Conservation (phyloP, 2,113 vertebrate species). For the Nycticorax nycticorax region DNA sequence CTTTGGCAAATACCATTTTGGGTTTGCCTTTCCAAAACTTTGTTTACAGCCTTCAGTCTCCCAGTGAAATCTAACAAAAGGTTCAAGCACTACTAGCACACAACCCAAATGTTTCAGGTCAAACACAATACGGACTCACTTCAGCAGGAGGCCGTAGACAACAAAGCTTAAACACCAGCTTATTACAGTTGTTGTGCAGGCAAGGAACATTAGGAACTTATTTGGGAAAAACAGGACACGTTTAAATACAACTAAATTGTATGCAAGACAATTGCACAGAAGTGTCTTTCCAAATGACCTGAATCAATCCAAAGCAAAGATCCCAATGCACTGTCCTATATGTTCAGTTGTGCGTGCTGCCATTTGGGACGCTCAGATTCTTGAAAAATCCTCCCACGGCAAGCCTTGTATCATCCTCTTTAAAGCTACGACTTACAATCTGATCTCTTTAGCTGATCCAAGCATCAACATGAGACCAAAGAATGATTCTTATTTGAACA, state of each 20-base stretch:
- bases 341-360: accelerated
- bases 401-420: accelerated
- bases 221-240: accelerated
- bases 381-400: neutral
- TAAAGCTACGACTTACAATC: neutral
- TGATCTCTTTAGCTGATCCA: accelerated
- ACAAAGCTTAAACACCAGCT: neutral
- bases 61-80: neutral
- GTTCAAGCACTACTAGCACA: accelerated
- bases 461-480: neutral
- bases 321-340: neutral
- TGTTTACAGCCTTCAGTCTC: neutral
- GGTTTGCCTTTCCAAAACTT: neutral
- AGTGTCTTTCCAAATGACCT: accelerated
- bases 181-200: no score
- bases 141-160: neutral
- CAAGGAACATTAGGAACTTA: neutral
- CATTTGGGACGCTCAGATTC: neutral
- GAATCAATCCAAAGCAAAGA: neutral
- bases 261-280: accelerated
- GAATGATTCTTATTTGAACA: accelerated
- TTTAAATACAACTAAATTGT: neutral
- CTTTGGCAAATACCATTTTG: accelerated
- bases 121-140: neutral
- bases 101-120: neutral